A percentile compares a stretch with the other conserved stretches of the same genome.
These are phyloP conservation scores for Philaethria dido DNA, from an alignment of 2,888 invertebrate genomes.

Conservation along the genomic window DNA sequence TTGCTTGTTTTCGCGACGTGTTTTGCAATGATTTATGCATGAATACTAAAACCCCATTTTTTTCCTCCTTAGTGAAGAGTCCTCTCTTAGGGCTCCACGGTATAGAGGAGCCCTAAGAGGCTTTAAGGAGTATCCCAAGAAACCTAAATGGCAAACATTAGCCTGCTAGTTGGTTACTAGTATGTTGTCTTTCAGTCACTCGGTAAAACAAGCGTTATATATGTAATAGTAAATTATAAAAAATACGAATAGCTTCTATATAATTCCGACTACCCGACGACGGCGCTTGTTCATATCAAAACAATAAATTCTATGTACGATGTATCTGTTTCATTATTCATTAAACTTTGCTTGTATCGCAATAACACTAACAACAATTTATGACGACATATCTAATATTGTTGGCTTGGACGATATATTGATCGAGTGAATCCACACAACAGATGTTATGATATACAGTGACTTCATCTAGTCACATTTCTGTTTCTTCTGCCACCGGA, in stretches of 20 bases:
- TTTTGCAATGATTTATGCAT: too few relatives aligned
- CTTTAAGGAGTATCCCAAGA: too few relatives aligned
- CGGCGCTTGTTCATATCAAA: conserved; percentile 12
- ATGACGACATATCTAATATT: conserved; percentile 39
- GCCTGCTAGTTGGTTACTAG: too few relatives aligned
- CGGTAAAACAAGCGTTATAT: too few relatives aligned
- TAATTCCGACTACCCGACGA: not conserved
- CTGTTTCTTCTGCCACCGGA: not conserved
- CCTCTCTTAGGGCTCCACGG: too few relatives aligned
- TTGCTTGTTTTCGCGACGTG: too few relatives aligned
- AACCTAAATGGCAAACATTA: too few relatives aligned
- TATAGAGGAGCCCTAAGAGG: too few relatives aligned
- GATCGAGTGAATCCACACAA: conserved; percentile 33
- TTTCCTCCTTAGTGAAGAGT: too few relatives aligned
- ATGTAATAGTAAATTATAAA: too few relatives aligned
- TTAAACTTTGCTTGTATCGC: conserved; percentile 34
- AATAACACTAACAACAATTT: conserved; percentile 30
- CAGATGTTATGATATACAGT: conserved; percentile 22
- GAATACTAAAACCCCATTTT: too few relatives aligned
- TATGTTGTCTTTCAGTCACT: too few relatives aligned
- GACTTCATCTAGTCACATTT: conserved; percentile 20
- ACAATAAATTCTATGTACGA: conserved; percentile 19
- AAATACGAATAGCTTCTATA: not conserved
- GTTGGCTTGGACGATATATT: conserved; percentile 36
- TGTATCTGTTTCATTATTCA: conserved; percentile 33